Conservation (phyloP, 2,113 vertebrate genomes). For the Poeciliopsis occidentalis region DNA sequence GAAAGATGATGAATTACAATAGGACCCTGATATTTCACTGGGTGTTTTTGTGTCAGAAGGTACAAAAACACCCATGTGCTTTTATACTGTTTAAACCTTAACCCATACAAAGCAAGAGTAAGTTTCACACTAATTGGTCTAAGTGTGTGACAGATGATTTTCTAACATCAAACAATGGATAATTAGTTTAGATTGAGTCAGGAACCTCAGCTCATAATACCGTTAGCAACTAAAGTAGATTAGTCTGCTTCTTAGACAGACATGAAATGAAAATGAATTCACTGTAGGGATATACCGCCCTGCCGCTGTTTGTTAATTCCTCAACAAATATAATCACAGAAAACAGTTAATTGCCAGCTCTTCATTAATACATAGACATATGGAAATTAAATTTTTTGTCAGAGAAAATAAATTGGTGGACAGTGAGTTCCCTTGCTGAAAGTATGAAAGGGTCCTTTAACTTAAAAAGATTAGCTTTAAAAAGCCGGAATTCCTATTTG, state of each 20-base stretch:
- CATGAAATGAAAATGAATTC: conserved; percentile 31
- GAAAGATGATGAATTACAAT: background rate
- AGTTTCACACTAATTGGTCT: conserved; percentile 40
- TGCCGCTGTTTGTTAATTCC: conserved; percentile 25
- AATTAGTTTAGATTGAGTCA: conserved; percentile 60
- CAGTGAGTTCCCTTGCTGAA: conserved; percentile 23
- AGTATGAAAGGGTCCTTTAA: conserved; percentile 35
- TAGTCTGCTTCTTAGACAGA: conserved; percentile 18
- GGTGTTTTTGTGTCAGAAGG: too few species aligned
- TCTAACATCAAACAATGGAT: conserved; percentile 51
- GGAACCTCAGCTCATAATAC: conserved; percentile 48
- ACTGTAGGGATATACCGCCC: conserved; percentile 11
- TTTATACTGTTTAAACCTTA: background rate
- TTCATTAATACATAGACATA: background rate
- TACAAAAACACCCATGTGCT: background rate
- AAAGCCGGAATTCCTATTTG: conserved; percentile 23
- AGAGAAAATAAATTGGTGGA: conserved; percentile 20
- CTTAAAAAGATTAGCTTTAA: conserved; percentile 39
- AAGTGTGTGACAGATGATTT: conserved; percentile 33
- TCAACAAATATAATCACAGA: conserved; percentile 35
- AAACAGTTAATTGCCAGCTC: conserved; percentile 33
- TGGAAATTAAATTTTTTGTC: conserved; percentile 41
- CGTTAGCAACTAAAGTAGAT: conserved; percentile 31
- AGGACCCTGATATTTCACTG: too few species aligned
- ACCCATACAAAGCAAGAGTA: background rate